Evolutionary conservation across 2,113 vertebrate species (phyloP), one percentile per base, ranked within the genome.

Genomic region (Scartelaos histophorus): DNA sequence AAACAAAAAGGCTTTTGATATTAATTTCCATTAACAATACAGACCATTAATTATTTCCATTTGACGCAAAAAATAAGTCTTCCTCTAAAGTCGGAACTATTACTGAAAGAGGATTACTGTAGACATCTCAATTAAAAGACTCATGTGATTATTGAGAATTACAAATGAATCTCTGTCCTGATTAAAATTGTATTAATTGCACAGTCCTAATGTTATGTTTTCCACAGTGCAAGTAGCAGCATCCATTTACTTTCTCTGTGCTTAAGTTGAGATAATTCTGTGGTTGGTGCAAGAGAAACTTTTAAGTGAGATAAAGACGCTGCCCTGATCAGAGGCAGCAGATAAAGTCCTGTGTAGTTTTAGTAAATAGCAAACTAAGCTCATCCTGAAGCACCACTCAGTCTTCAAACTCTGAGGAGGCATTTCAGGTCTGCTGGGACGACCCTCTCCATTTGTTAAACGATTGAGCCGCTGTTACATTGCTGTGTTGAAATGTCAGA

Each of bases 401-500:
- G 79, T 86, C 87, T 83, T 68, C 68, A 76, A 83, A 86, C 82
- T 85, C 81, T 0, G 67, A 85, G 78, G 84, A 86, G 72, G 73
- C 54, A 69, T 87, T 82, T 45, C 25, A 54, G 76, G 71, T 81
- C 79, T 80, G 68, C 71, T 38, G 82, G 76, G 84, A 87, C 68
- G 38, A 66, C 76, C 83, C 73, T 61, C 71, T 76, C 68, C 79
- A 82, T 83, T 82, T 89, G 85, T 88, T 83, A 86, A 89, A 89
- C 81, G 74, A 90, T 81, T 87, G 74, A 81, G 66, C 82, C 47
- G 72, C 74, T 85, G 80, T 87, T 87, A 82, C 78, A 87, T 81
- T 69, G 82, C 79, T 90, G 71, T 88, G 78, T 88, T 54, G 6
- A 90, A 89, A 89, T 90, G 85, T 87, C 88, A 84, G 66, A 73